Evolutionary conservation across 2,888 invertebrate species (phyloP), one percentile per base, ranked within the genome.

Genomic region (Pycnomerus fuliginosus): DNA sequence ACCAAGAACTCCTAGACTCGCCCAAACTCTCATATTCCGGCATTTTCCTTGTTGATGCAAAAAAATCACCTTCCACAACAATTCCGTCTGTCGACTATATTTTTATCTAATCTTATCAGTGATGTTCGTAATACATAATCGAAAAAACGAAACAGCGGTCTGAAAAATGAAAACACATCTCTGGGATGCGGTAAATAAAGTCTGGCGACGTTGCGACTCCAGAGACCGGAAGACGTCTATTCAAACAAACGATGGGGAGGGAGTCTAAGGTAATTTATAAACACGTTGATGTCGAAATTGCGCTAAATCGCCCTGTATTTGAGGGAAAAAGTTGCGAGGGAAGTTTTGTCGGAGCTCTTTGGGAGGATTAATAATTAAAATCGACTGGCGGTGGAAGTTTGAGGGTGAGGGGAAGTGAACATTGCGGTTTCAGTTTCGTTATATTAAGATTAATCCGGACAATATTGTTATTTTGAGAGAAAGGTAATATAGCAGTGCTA

Each of bases 171-270:
- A 58, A 54, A 55, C 55, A 59, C 60, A 55, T 61, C 57, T 52
- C 58, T 43, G 47, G 61, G 61, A 64, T 65, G 65, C 62, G 62
- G 68, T 68, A 68, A 66, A 69, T 69, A 70, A 70, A 70, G 64
- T 69, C 69, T 63, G 58, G 65, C 67, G 68, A 66, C 69, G 60
- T 46, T 52, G 58, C 57, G 68, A 61, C 69, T 68, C 67, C 69
- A 60, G 61, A 58, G 62, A 62, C 58, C 64, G 70, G 69, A 70
- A 68, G 67, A 63, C 67, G 66, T 70, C 67, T 61, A 66, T 69
- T 68, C 69, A 64, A 60, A 67, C 60, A 57, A 65, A 64, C 61
- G 58, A 56, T 53, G 50, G 51, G 51, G 55, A 55, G 51, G 56
- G 38, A 32, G 20, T 8, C 3, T 16, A 35, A 48, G 41, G 48